Evolutionary conservation across 23 tunicate genomes (phyloP).

Genomic region (Pegea sp.): DNA sequence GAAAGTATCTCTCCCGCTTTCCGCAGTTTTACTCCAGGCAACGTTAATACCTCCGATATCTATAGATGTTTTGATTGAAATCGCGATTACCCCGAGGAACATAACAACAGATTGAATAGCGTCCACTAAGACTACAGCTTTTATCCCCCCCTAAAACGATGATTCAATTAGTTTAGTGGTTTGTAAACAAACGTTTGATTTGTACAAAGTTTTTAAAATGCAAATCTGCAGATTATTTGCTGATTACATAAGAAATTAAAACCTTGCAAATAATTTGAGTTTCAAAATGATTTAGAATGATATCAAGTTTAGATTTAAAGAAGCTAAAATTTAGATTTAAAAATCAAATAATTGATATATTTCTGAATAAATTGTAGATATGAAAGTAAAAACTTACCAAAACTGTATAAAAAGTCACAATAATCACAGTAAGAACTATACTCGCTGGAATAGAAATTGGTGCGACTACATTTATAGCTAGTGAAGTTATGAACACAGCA

Average conservation of each 20-base stretch:
- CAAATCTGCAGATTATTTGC: too few species aligned
- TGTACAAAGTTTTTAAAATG: too few species aligned
- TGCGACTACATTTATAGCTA: constrained; percentile 4
- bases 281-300: too few species aligned
- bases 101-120: constrained; percentile 21
- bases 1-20: not conserved
- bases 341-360: too few species aligned
- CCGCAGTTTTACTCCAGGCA: not conserved
- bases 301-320: too few species aligned
- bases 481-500: constrained; percentile 4
- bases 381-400: constrained; percentile 8
- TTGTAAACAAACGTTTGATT: too few species aligned
- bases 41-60: constrained; percentile 11
- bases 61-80: constrained; percentile 7
- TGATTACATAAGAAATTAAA: too few species aligned
- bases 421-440: constrained; percentile 5
- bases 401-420: constrained; percentile 7
- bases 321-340: too few species aligned
- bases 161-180: too few species aligned
- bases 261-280: too few species aligned
- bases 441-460: constrained; percentile 3
- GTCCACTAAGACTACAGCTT: constrained; percentile 32
- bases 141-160: constrained; percentile 32
- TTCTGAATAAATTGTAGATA: too few species aligned
- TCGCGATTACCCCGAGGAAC: constrained; percentile 19